phyloP scores from a whole-genome alignment of 2,113 vertebrate species.

The Proteles cristata region DNA sequence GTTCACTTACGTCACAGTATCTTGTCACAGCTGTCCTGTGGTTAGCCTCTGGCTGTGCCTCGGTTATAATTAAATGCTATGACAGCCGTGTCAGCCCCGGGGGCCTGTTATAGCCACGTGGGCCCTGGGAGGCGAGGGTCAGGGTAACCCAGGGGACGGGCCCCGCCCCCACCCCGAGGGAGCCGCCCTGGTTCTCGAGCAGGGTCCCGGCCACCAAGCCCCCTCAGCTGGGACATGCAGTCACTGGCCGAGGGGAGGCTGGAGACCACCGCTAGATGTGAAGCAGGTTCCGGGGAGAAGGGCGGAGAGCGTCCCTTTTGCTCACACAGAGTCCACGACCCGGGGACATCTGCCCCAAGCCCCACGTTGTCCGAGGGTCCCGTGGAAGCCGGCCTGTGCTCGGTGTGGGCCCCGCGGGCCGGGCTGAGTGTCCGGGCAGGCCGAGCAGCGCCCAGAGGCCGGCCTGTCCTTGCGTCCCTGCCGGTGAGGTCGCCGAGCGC shows the following conservation, averaged over 20 bases:
- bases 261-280: neutral
- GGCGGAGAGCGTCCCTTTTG: neutral
- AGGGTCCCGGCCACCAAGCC: neutral
- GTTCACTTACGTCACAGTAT: neutral
- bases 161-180: neutral
- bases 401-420: neutral
- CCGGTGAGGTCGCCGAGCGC: neutral
- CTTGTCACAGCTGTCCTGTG: accelerated
- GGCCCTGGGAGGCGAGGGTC: neutral
- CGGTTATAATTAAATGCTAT: accelerated
- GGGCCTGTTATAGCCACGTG: too few relatives aligned
- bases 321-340: neutral
- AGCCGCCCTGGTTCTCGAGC: neutral
- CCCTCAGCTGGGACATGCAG: neutral
- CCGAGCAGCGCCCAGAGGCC: neutral
- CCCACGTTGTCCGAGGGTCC: neutral
- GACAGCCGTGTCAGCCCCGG: neutral
- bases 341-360: neutral
- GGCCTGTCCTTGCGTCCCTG: too few relatives aligned
- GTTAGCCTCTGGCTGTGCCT: neutral
- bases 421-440: neutral
- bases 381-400: neutral
- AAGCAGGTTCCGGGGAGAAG: neutral
- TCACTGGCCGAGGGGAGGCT: neutral
- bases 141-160: neutral